Conservation (phyloP, 1,140 invertebrate species). For the Mizuhopecten yessoensis region DNA sequence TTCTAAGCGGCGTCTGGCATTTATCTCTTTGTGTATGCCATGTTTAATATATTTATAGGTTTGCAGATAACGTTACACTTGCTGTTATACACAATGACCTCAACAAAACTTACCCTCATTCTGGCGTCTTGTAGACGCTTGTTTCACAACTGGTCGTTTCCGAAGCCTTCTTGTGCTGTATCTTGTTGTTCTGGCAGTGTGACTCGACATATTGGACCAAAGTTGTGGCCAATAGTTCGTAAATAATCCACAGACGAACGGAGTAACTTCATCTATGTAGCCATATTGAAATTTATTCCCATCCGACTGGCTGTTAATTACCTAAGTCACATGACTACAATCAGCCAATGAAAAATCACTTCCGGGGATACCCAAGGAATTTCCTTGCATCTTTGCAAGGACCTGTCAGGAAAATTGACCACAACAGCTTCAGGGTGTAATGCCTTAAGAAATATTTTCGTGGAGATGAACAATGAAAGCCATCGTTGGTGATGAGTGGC, state of each 20-base stretch:
- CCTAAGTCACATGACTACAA: conserved; percentile 72
- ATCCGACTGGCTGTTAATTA: conserved; percentile 73
- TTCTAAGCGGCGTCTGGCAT: not conserved
- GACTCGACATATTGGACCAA: conserved; percentile 75
- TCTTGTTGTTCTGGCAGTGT: conserved; percentile 75
- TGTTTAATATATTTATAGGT: conserved; percentile 39
- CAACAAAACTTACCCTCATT: conserved; percentile 69
- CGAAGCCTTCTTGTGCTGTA: conserved; percentile 75
- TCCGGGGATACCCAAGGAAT: conserved; percentile 54
- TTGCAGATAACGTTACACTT: conserved; percentile 34
- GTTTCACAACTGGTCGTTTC: conserved; percentile 65
- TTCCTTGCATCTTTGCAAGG: not conserved
- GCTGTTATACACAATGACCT: conserved; percentile 58
- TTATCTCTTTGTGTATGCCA: conserved; percentile 38
- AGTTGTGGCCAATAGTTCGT: conserved; percentile 26
- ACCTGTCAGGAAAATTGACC: conserved; percentile 48
- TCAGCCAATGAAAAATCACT: conserved; percentile 71
- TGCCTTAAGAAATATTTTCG: not conserved
- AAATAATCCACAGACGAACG: conserved; percentile 20
- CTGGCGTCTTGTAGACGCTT: conserved; percentile 59
- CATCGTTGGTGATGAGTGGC: conserved; percentile 50
- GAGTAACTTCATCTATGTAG: conserved; percentile 62
- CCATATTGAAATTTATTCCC: conserved; percentile 79
- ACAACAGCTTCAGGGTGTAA: not conserved
- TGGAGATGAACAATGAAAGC: not conserved